A percentile compares a stretch with the other conserved stretches of the same genome.
Conservation (phyloP, 2,888 invertebrate genomes). For the Chirona hameri region DNA sequence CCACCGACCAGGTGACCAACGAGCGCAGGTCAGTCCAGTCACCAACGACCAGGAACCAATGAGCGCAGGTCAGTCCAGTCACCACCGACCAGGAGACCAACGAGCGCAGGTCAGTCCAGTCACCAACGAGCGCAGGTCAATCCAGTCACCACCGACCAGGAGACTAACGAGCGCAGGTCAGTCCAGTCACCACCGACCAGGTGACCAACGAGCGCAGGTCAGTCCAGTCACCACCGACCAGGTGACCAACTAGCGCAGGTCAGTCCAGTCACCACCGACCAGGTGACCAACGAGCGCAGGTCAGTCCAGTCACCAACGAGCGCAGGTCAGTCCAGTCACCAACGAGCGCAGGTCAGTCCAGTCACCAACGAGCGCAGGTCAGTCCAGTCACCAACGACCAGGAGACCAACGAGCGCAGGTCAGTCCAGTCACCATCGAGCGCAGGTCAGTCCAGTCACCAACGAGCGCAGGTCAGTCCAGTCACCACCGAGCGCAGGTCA, state of each 20-base stretch:
- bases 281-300: not conserved
- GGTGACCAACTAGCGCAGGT: no score
- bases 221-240: slow-evolving; percentile 79
- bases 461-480: no score
- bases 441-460: no score
- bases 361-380: slow-evolving; percentile 45
- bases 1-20: slow-evolving; percentile 45
- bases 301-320: not conserved
- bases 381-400: not conserved
- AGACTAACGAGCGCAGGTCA: not conserved
- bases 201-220: slow-evolving; percentile 45
- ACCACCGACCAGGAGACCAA: no score
- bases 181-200: not conserved
- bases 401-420: slow-evolving; percentile 45
- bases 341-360: no score
- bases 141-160: no score
- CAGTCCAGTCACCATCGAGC: no score
- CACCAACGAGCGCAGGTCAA: no score
- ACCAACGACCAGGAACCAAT: slow-evolving; percentile 87
- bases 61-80: no score
- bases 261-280: not conserved
- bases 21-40: slow-evolving; percentile 53
- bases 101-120: no score
- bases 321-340: no score
- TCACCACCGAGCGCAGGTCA: no score